Base-by-base conservation (phyloP, 1,140 invertebrate species). In the Piezodorus guildinii region DNA sequence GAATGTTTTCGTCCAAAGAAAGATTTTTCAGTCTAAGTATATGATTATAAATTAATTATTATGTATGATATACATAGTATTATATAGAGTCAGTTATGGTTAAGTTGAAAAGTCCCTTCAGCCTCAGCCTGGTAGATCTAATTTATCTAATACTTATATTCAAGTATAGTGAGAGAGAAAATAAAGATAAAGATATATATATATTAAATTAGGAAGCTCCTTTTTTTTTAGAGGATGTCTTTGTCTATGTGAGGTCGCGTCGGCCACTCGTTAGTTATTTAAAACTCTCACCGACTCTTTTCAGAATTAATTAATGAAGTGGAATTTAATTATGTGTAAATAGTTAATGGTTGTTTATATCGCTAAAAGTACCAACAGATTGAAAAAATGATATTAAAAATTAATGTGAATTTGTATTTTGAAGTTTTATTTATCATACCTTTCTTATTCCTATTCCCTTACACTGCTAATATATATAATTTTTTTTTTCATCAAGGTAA, bases 271-370 rank as follows among this genome's bases (percentile, higher is more conserved):
- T 58, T 21, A 27, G 34, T 6, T 25, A 25, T 17, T 59, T 27
- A 23, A 62, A 44, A 45, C 10, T 23, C 16, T 44, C 43, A 19
- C 23, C 25, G 16, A 62, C 1, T 62, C 23, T 52, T 63, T 30
- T 52, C 46, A 62, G 23, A 56, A 23, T 23, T 56, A 56, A 23
- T 21, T 23, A 56, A 56, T 56, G 52, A 56, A 56, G 17, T 56
- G 52, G 52, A 56, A 39, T 39, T 39, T 39, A 39, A 39, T 56
- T 23, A 65, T 60, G 34, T 70, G 68, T 70, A 70, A 52, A 69
- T 70, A 68, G 64, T 68, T 39, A 63, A 66, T 70, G 68, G 67
- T 70, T 69, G 68, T 70, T 70, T 70, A 70, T 70, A 70, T 69
- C 66, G 66, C 69, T 66, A 63, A 39, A 66, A 67, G 65, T 65